Evolutionary conservation across 2,797 vertebrate genomes (phyloP).

Genomic region (Phalanger gymnotis): DNA sequence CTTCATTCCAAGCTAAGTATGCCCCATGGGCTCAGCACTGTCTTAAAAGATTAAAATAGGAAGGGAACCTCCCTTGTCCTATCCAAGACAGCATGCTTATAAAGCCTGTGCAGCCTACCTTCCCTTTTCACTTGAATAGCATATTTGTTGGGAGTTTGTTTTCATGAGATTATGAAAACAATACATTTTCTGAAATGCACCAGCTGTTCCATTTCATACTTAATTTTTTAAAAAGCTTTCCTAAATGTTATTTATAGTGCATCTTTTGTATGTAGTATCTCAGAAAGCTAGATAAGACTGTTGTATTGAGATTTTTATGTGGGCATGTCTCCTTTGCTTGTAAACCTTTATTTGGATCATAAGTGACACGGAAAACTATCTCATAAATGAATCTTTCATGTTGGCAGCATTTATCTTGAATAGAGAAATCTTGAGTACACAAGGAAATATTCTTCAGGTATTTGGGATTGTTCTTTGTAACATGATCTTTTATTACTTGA

Average conservation of each 20-base stretch:
- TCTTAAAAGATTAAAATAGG: neutral
- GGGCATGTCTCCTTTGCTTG: neutral
- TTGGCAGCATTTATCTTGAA: neutral
- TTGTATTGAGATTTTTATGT: neutral
- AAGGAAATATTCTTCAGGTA: neutral
- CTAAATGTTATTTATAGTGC: neutral
- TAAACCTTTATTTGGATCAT: neutral
- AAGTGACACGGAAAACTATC: neutral
- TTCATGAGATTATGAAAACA: neutral
- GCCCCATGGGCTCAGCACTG: neutral
- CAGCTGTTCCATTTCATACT: fast-evolving
- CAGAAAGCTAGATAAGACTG: neutral
- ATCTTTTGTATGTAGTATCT: neutral
- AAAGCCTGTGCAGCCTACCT: neutral
- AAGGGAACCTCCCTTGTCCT: neutral
- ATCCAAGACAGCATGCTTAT: neutral
- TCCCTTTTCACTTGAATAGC: neutral
- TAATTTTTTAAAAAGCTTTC: neutral
- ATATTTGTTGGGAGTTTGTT: neutral
- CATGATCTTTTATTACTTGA: neutral
- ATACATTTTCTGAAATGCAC: neutral
- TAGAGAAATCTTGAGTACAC: neutral
- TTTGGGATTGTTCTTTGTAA: neutral
- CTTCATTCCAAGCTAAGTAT: neutral
- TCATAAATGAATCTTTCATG: neutral